Conservation (phyloP, 2,113 vertebrate genomes). For the Lipotes vexillifer region DNA sequence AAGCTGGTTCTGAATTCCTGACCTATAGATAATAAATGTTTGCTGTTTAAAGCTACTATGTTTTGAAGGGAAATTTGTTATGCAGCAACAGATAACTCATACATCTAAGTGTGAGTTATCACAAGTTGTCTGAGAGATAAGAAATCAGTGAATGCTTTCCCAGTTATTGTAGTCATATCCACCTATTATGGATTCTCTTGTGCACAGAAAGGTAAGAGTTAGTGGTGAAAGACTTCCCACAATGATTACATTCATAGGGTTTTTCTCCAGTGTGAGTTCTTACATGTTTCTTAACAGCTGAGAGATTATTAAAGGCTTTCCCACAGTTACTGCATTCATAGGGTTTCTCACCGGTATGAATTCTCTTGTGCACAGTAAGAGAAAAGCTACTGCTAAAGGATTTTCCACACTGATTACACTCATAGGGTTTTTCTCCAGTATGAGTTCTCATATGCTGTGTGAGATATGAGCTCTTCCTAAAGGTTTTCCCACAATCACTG, state of each 20-base stretch:
- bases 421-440: constrained; percentile 65
- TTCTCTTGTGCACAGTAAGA: constrained; percentile 83
- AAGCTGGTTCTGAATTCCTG: background rate
- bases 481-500: constrained; percentile 52
- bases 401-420: constrained; percentile 69
- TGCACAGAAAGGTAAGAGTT: constrained; percentile 70
- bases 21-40: background rate
- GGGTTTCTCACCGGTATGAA: constrained; percentile 85
- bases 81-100: background rate
- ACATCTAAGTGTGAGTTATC: background rate
- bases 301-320: constrained; percentile 62
- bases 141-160: background rate
- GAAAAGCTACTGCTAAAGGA: constrained; percentile 73
- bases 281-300: constrained; percentile 64
- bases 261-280: constrained; percentile 69
- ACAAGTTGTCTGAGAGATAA: background rate
- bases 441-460: constrained; percentile 78
- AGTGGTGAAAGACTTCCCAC: constrained; percentile 67
- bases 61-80: background rate
- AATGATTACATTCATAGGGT: constrained; percentile 62
- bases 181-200: constrained; percentile 58
- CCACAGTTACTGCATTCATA: constrained; percentile 80
- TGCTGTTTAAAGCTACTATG: background rate
- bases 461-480: constrained; percentile 77
- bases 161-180: constrained; percentile 21